phyloP scores from a whole-genome alignment of 2,797 vertebrate genomes.

The Morus bassanus region DNA sequence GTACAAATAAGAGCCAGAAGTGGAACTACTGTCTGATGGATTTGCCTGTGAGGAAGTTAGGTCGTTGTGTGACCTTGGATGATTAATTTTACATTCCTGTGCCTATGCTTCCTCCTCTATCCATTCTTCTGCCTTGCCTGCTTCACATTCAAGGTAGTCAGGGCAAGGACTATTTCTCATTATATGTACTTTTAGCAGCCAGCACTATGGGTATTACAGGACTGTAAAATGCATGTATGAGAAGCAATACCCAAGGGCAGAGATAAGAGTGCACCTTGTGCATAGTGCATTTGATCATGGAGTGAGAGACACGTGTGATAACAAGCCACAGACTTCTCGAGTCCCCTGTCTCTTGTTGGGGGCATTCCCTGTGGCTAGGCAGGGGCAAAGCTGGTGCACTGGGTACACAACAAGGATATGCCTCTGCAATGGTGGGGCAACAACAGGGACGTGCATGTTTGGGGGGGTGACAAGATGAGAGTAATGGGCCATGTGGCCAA shows the following conservation, averaged over 20 bases:
- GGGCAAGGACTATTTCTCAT: background rate
- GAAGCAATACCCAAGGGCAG: background rate
- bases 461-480: rapidly evolving
- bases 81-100: constrained; percentile 26
- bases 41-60: constrained; percentile 2
- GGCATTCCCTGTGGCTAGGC: background rate
- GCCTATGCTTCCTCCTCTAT: background rate
- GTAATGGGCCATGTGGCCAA: background rate
- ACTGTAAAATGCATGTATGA: background rate
- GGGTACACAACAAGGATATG: rapidly evolving
- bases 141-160: background rate
- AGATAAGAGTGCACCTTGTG: background rate
- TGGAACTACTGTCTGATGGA: background rate
- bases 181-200: background rate
- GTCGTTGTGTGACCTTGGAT: background rate
- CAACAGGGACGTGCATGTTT: background rate
- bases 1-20: background rate
- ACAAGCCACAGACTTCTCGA: background rate
- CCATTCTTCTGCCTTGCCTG: background rate
- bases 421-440: background rate
- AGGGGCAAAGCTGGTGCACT: background rate
- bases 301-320: background rate
- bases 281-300: background rate
- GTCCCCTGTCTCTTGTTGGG: background rate
- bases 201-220: background rate